Evolutionary conservation across 2,888 invertebrate species (phyloP).

Genomic region (Agriopis leucophaearia): DNA sequence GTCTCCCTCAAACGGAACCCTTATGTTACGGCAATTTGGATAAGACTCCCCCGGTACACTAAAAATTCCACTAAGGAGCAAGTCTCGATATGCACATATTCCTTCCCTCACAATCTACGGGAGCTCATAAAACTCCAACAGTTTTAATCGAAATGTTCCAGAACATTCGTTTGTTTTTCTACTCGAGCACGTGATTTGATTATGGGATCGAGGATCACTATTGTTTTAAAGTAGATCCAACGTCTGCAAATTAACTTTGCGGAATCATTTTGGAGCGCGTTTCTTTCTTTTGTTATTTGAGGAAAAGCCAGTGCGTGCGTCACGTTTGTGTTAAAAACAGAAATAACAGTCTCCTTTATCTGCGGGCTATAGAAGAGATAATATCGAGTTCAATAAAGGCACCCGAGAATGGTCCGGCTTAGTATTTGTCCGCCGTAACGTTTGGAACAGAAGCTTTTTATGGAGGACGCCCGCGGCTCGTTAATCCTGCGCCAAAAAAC

Average conservation of each 20-base stretch:
- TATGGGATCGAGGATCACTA: constrained; percentile 40
- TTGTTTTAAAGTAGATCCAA: constrained; percentile 35
- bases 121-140: constrained; percentile 68
- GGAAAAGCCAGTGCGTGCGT: constrained; percentile 13
- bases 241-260: constrained; percentile 31
- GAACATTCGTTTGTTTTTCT: constrained; percentile 42
- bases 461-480: constrained; percentile 68
- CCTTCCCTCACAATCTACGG: constrained; percentile 60
- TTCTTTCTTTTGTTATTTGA: constrained; percentile 5
- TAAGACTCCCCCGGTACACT: constrained; percentile 76
- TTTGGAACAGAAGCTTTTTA: constrained; percentile 73
- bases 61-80: constrained; percentile 78
- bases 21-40: constrained; percentile 80
- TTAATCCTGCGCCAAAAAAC: constrained; percentile 81
- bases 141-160: constrained; percentile 67
- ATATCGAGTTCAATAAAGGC: constrained; percentile 62
- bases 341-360: constrained; percentile 38
- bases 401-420: constrained; percentile 62
- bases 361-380: constrained; percentile 51
- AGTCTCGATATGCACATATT: constrained; percentile 75
- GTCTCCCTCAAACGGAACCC: constrained; percentile 71
- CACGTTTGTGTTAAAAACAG: constrained; percentile 21
- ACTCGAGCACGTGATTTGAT: constrained; percentile 46
- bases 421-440: constrained; percentile 60
- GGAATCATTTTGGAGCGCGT: constrained; percentile 19